These are phyloP conservation scores for Erebia ligea DNA, from an alignment of 2,888 invertebrate genomes.

Conservation along the genomic window DNA sequence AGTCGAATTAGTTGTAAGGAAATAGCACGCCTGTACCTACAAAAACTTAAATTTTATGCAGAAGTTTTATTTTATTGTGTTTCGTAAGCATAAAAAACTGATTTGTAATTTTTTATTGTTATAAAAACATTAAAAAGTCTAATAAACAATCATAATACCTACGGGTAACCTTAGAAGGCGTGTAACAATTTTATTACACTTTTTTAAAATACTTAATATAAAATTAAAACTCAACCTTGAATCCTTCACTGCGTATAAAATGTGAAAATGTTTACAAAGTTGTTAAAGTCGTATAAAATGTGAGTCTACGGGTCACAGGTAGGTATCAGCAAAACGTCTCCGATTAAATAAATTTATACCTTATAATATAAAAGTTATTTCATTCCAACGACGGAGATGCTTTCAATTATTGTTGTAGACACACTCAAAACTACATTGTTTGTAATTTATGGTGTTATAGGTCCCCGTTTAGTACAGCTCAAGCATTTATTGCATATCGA, in stretches of 20 bases:
- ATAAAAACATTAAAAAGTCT: background rate
- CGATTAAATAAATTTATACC: conserved; percentile 56
- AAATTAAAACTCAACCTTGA: conserved; percentile 31
- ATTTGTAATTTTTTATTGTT: too few species aligned
- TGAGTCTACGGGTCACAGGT: conserved; percentile 30
- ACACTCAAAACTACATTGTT: conserved; percentile 68
- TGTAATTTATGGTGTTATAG: conserved; percentile 51
- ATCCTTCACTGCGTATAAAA: conserved; percentile 9
- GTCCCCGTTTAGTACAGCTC: conserved; percentile 39
- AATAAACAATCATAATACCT: background rate
- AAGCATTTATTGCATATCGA: conserved; percentile 17
- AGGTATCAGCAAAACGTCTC: conserved; percentile 30
- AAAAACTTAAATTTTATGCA: too few species aligned
- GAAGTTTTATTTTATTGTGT: too few species aligned
- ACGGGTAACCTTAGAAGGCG: too few species aligned
- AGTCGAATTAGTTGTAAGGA: too few species aligned
- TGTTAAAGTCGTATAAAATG: conserved; percentile 35
- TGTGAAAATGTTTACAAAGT: conserved; percentile 38
- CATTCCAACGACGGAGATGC: conserved; percentile 63
- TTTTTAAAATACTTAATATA: conserved; percentile 14
- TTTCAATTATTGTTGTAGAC: conserved; percentile 65
- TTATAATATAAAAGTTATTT: conserved; percentile 71
- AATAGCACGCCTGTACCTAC: too few species aligned
- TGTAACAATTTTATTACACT: conserved; percentile 1
- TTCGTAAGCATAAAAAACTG: too few species aligned